Evolutionary conservation across 2,797 vertebrate species (phyloP), one percentile per base, ranked within the genome.

Genomic region (Arnoldichthys spilopterus): DNA sequence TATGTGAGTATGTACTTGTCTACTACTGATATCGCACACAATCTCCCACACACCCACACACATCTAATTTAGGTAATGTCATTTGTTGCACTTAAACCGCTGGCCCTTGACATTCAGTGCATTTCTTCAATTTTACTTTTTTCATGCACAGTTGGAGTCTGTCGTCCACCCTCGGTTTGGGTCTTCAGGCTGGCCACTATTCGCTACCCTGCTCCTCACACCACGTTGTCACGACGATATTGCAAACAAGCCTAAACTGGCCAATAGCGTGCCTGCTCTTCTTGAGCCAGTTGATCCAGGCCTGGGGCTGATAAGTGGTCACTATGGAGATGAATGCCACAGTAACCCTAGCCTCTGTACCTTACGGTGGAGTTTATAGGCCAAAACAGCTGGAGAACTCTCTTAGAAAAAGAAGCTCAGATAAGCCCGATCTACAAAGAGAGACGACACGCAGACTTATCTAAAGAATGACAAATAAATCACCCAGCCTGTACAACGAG

Each of bases 231-330:
- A 64, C 53, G 51, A 81, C 24, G 28, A 58, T 53, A 26, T 51
- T 49, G 12, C 43, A 82, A 66, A 49, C 16, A 81, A 75, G 63
- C 3, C 58, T 62, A 16, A 32, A n/a, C 59, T 9, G 45, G 28
- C 54, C 75, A 74, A 62, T 74, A 30, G 66, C 3, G 74, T 9
- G n/a, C 3, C 16, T n/a, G 8, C 22, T 73, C 63, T 3, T 56
- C 32, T 24, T 73, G 66, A 43, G n/a, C 16, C 61, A 67, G n/a
- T 28, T 72, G 45, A 77, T 82, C 45, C 62, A 47, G 68, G 62
- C 53, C 30, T 74, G 64, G 61, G 72, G 56, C 54, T 78, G 71
- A 82, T 82, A 78, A 74, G 63, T 59, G 16, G 62, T 69, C 47
- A 74, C 75, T 74, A 56, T 53, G 73, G 70, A 53, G 64, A 69